Evolutionary conservation across 2,888 invertebrate genomes (phyloP).

Genomic region (Eilema depressum): DNA sequence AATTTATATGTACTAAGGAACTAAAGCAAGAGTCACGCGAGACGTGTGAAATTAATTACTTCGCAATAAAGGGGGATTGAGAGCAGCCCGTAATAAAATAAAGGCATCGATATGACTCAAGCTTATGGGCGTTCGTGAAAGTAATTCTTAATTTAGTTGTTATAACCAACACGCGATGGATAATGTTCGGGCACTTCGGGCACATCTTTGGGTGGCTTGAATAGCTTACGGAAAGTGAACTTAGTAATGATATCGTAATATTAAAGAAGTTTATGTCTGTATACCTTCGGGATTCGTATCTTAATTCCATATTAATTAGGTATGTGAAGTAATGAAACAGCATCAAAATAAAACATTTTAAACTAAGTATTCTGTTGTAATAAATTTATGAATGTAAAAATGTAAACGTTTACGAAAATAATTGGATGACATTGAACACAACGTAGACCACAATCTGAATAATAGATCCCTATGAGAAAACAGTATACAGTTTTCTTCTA

Average conservation of each 20-base stretch:
- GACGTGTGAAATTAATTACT: slow-evolving; percentile 68
- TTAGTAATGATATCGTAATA: background rate
- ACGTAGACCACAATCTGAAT: no score
- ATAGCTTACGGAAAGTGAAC: background rate
- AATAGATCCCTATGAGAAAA: no score
- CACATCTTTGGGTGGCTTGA: background rate
- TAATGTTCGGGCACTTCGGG: no score
- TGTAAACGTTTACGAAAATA: no score
- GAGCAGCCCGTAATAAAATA: slow-evolving; percentile 60
- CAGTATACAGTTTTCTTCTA: no score
- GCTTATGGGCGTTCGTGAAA: slow-evolving; percentile 46
- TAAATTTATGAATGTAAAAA: no score
- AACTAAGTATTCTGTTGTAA: no score
- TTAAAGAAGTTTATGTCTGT: background rate
- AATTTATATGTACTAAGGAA: slow-evolving; percentile 57
- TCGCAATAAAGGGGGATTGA: slow-evolving; percentile 59
- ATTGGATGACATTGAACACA: no score
- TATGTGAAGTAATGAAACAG: background rate
- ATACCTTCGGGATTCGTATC: no score
- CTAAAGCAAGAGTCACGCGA: slow-evolving; percentile 56
- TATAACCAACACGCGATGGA: background rate
- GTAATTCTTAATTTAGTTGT: slow-evolving; percentile 48
- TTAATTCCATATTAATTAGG: no score
- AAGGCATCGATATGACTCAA: slow-evolving; percentile 55
- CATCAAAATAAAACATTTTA: background rate